Evolutionary conservation across 1,140 invertebrate genomes (phyloP), one percentile per base, ranked within the genome.

Genomic region (Akabosia matsudoensis): DNA sequence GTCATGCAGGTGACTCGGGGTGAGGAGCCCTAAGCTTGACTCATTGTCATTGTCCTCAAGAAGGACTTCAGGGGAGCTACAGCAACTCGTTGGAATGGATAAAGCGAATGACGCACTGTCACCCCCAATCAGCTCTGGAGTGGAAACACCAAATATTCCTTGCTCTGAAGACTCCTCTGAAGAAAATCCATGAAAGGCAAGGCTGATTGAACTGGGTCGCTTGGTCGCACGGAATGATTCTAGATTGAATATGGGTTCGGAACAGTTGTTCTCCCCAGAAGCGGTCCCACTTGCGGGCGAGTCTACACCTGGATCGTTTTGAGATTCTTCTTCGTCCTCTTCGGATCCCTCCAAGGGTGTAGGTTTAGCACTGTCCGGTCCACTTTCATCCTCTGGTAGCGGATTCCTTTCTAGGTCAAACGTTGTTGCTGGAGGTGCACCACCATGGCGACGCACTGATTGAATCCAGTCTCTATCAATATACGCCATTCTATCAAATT

Each of bases 61-160:
- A n/a, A 74, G 33, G 0, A 34, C 56, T 16, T 76, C 75, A 14
- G 75, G 75, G 0, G 75, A 76, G 31, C 37, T 76, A 28, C 75
- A 76, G 16, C 75, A 76, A 76, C 75, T 76, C 4, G 75, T 71
- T 24, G 75, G 75, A 34, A 76, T 71, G 18, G 75, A 76, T 26
- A 72, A 56, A 26, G 75, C 75, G 33, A 72, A 22, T 13, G 76
- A 76, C 10, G 61, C 28, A 18, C 76, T 54, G 24, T 76, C 76
- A 4, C 71, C 76, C 1, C 73, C 76, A 33, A 74, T 61, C 1
- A 77, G 26, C 33, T 77, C 76, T 22, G 76, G 76, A 13, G 76
- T 77, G 10, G 28, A 33, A 1, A 74, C 61, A 22, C 73, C 73
- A 45, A 76, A 73, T 3, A 76, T 76, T 0, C 75, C 75, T n/a